phyloP scores from a whole-genome alignment of 2,113 vertebrate species.

The Hippolais icterina region DNA sequence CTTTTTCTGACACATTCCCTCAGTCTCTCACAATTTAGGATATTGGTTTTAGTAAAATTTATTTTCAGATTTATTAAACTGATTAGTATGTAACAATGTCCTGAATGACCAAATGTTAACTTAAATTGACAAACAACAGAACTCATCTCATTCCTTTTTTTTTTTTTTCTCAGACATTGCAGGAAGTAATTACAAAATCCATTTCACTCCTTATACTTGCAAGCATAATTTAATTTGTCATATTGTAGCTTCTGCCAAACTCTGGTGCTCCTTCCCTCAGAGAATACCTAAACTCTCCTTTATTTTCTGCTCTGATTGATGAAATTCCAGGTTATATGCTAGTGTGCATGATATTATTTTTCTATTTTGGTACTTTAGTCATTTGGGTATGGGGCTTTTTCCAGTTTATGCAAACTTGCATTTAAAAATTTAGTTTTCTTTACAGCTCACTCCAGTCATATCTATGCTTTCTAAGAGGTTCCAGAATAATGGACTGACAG shows the following conservation, averaged over 20 bases:
- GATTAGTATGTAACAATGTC: not conserved
- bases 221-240: not conserved
- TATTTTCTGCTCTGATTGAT: not conserved
- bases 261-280: not conserved
- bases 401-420: not conserved
- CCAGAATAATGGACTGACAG: not conserved
- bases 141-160: not conserved
- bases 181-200: not conserved
- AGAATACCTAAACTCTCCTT: not conserved
- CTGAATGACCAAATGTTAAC: not conserved
- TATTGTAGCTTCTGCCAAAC: not conserved
- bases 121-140: constrained; percentile 1
- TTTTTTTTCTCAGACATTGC: not conserved
- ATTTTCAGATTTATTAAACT: not conserved
- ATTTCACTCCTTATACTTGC: not conserved
- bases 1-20: not conserved
- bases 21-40: not conserved
- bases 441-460: not conserved
- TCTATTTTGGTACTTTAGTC: not conserved
- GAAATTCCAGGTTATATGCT: not conserved
- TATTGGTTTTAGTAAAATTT: not conserved
- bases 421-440: not conserved
- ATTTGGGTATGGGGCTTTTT: not conserved
- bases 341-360: not conserved
- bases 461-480: not conserved